phyloP scores from a whole-genome alignment of 2,113 vertebrate species.

The Damaliscus lunatus region DNA sequence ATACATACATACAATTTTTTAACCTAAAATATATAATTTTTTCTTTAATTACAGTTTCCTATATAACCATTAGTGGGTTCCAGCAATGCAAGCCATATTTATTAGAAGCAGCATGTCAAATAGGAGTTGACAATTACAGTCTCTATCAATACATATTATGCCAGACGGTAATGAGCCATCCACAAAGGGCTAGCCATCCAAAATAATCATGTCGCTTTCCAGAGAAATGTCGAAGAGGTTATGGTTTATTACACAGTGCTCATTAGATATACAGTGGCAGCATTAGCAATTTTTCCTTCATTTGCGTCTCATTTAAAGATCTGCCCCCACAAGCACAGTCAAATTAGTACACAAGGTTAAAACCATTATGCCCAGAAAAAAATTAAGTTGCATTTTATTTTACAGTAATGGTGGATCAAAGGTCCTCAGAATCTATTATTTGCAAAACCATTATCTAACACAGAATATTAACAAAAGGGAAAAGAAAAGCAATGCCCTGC shows the following conservation, averaged over 20 bases:
- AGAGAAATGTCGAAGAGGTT: conserved; percentile 89
- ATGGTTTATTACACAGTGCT: conserved; percentile 90
- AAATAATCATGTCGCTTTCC: conserved; percentile 88
- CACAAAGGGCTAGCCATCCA: conserved; percentile 88
- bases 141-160: conserved; percentile 96
- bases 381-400: conserved; percentile 79
- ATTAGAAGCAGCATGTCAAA: conserved; percentile 97
- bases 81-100: conserved; percentile 91
- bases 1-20: conserved; percentile 61
- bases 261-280: conserved; percentile 87
- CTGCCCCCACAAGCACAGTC: conserved; percentile 82
- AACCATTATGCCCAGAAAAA: conserved; percentile 81
- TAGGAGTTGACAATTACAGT: conserved; percentile 94
- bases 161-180: conserved; percentile 95
- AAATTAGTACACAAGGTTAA: conserved; percentile 88
- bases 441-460: conserved; percentile 77
- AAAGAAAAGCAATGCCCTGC: conserved; percentile 55
- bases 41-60: conserved; percentile 82
- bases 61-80: conserved; percentile 85
- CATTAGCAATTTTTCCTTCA: conserved; percentile 87
- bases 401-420: conserved; percentile 82
- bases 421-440: conserved; percentile 79
- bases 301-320: conserved; percentile 85
- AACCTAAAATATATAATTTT: conserved; percentile 65
- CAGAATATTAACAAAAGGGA: conserved; percentile 68